Percentiles rank a stretch among this genome's conserved stretches.
Evolutionary conservation across 1,140 invertebrate species (phyloP).

Genomic region (Drosophila ohnishii): DNA sequence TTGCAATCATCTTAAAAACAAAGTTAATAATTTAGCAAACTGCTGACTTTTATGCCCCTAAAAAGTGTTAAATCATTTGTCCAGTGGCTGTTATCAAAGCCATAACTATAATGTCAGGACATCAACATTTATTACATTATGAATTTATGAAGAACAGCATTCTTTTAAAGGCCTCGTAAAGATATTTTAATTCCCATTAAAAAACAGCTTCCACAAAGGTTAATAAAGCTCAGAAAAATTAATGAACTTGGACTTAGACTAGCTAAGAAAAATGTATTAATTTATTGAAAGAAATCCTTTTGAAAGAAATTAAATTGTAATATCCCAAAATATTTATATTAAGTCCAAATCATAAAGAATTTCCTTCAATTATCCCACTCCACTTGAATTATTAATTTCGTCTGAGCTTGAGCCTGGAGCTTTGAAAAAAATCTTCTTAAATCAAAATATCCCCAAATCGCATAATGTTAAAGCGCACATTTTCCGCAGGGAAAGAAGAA

Average conservation of each 20-base stretch:
- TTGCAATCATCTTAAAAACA: background rate
- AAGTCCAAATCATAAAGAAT: background rate
- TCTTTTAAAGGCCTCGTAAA: background rate
- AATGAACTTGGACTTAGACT: background rate
- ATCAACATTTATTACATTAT: background rate
- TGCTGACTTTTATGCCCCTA: background rate
- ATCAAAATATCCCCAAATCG: constrained; percentile 7
- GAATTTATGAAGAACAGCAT: background rate
- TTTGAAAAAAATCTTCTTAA: constrained; percentile 18
- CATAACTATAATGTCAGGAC: background rate
- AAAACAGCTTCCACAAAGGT: background rate
- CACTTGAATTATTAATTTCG: constrained; percentile 1
- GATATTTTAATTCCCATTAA: background rate
- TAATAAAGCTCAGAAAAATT: background rate
- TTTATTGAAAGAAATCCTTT: background rate
- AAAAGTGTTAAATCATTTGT: background rate
- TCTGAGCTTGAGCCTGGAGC: constrained; percentile 7
- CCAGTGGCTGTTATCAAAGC: background rate
- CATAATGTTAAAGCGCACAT: constrained; percentile 25
- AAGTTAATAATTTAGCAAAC: background rate
- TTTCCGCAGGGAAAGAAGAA: background rate
- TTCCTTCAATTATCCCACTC: background rate
- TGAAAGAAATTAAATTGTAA: background rate
- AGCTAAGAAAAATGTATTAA: too few species aligned
- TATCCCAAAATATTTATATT: background rate